Base-by-base conservation (phyloP, 1,140 invertebrate species). In the Sesamia nonagrioides region DNA sequence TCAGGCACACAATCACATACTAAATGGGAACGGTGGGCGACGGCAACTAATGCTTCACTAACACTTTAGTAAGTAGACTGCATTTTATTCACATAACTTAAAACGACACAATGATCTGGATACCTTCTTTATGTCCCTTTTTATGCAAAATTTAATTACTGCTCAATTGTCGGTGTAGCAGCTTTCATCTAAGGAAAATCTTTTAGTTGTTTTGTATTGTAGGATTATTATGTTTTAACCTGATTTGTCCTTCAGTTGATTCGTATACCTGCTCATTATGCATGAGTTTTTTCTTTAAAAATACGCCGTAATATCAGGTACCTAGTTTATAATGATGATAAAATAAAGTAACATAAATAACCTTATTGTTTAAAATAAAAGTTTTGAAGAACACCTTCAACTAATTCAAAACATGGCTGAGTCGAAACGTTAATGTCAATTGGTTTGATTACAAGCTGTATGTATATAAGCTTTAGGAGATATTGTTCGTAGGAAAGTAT, bases 1-100 rank as follows among this genome's bases (percentile, higher is more conserved):
- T 94, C 84, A 92, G 91, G 79, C 78, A 80, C 81, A 52, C 75
- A 68, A 80, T 78, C 75, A 73, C 17, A 58, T 79, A 58, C 79
- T 82, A 71, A 69, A 72, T 60, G 76, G 73, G 58, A 52, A 27
- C 37, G 48, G 60, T 71, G 68, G 79, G 54, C 72, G 68, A 45
- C 50, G 80, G 78, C 37, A 75, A 66, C 74, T 77, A 66, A 77
- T 17, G 74, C 74, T 77, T 77, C 15, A 35, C 42, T 61, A 73
- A 77, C 60, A 33, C 27, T 45, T 13, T 56, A 45, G 1, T 66
- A 18, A 37, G 52, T 54, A 21, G 18, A 60, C 4, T n/a, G 37
- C 35, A 42, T 42, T 17, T n/a, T n/a, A n/a, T n/a, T n/a, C n/a
- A n/a, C n/a, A n/a, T n/a, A n/a, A n/a, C n/a, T n/a, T n/a, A n/a